Evolutionary conservation across 2,888 invertebrate genomes (phyloP).

Genomic region (Himalopsyche tibetana): DNA sequence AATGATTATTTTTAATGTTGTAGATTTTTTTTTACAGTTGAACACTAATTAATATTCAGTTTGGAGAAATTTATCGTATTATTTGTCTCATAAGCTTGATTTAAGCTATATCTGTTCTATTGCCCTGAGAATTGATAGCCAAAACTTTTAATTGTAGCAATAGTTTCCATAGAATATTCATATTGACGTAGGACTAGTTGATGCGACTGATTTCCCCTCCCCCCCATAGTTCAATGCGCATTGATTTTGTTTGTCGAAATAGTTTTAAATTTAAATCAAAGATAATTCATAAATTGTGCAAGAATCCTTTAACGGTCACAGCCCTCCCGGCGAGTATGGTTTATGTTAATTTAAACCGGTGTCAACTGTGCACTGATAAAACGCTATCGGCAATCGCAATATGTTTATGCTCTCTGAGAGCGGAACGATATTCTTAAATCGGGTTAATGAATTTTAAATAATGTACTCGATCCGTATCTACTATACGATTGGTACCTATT

Average conservation of each 20-base stretch:
- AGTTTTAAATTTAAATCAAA: too few relatives aligned
- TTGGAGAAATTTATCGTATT: conserved; percentile 21
- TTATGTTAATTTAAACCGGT: too few relatives aligned
- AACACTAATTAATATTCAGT: conserved; percentile 4
- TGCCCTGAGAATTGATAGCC: neutral
- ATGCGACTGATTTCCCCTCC: too few relatives aligned
- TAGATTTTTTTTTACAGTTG: conserved; percentile 13
- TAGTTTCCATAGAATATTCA: too few relatives aligned
- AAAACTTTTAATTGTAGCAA: neutral
- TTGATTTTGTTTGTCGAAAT: too few relatives aligned
- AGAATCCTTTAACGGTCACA: too few relatives aligned
- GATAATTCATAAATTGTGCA: too few relatives aligned
- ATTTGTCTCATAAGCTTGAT: conserved; percentile 22
- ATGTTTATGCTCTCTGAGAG: too few relatives aligned
- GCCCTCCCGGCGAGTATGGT: too few relatives aligned
- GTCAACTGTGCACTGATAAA: too few relatives aligned
- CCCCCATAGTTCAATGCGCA: too few relatives aligned
- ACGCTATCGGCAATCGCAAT: too few relatives aligned
- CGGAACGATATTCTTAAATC: conserved; percentile 32
- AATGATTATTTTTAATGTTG: conserved; percentile 19
- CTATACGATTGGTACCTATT: conserved; percentile 6
- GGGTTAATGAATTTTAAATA: conserved; percentile 10
- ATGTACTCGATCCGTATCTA: neutral
- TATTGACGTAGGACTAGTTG: neutral
- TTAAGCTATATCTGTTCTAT: conserved; percentile 14